Evolutionary conservation across 1,140 invertebrate species (phyloP), one percentile per base, ranked within the genome.

Genomic region (Leptoteleia sp.): DNA sequence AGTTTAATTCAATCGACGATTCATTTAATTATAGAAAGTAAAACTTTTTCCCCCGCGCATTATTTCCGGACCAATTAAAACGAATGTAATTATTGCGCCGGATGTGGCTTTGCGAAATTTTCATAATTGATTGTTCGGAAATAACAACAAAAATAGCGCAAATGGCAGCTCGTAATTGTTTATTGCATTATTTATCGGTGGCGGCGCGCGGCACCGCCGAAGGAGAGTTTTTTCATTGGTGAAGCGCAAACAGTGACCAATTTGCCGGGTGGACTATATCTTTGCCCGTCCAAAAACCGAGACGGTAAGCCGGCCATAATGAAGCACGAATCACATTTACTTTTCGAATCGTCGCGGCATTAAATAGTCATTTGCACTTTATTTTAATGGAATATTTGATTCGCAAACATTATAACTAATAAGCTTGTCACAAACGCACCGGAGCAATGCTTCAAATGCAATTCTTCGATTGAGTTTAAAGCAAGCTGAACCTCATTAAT

Each of bases 111-210:
- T 50, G 42, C 12, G 35, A 65, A 64, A 65, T 70, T 79, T 79
- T 75, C 77, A 75, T 75, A 75, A 79, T 71, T 79, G 77, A 79
- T 79, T 75, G 47, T 79, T 29, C n/a, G 29, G 16, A 25, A 29
- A 54, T 61, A 61, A 64, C 65, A 54, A 65, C 42, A 71, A 71
- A 71, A 71, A 75, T 79, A 19, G n/a, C 22, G 43, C 43, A 38
- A 50, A 45, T 68, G 35, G 22, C 25, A 27, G 29, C 11, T 7
- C 54, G 33, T 72, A 72, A 78, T 78, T 72, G 50, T 55, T 79
- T 65, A 75, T 59, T 75, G 65, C 35, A 71, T 79, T 73, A 73
- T 73, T 70, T 57, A 75, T 61, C 17, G 50, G 17, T 16, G 13
- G 19, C 13, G 27, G 35, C 27, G 33, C 17, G 1, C 4, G n/a